These are phyloP conservation scores for Polydrusus cervinus DNA, from an alignment of 2,888 invertebrate genomes.

Conservation along the genomic window DNA sequence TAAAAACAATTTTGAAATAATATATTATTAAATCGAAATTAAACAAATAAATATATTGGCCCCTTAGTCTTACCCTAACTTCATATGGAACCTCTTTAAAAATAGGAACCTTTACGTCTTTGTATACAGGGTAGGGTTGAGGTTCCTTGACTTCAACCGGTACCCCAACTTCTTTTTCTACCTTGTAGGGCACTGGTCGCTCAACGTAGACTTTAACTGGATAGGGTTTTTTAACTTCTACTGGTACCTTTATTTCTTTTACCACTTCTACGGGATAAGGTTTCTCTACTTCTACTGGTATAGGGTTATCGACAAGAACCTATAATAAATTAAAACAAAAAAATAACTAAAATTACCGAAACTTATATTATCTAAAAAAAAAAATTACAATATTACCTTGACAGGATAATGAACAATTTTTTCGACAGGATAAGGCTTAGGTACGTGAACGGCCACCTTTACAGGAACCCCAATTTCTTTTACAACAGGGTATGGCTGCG, in stretches of 20 bases:
- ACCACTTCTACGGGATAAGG: conserved; percentile 79
- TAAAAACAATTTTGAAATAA: background rate
- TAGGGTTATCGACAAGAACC: conserved; percentile 47
- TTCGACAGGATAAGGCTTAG: conserved; percentile 80
- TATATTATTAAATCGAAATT: background rate
- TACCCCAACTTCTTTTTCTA: conserved; percentile 78
- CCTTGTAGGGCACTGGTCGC: conserved; percentile 74
- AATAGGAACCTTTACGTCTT: conserved; percentile 81
- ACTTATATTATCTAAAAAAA: too few relatives aligned
- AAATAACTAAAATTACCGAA: background rate
- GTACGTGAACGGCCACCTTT: conserved; percentile 78
- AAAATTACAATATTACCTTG: conserved; percentile 36
- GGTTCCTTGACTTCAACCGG: conserved; percentile 73
- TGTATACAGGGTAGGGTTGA: conserved; percentile 78
- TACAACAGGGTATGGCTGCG: conserved; percentile 82
- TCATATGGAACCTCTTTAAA: conserved; percentile 82
- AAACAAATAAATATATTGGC: too few relatives aligned
- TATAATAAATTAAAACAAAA: conserved; percentile 7
- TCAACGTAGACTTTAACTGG: conserved; percentile 73
- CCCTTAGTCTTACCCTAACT: conserved; percentile 66
- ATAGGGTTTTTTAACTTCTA: conserved; percentile 77
- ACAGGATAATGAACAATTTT: conserved; percentile 72
- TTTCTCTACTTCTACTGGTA: conserved; percentile 61
- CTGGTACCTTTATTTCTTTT: conserved; percentile 77
- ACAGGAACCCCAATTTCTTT: conserved; percentile 80